A percentile compares a stretch with the other conserved stretches of the same genome.
phyloP scores from a whole-genome alignment of 2,888 invertebrate species.

The Erpobdella octoculata region DNA sequence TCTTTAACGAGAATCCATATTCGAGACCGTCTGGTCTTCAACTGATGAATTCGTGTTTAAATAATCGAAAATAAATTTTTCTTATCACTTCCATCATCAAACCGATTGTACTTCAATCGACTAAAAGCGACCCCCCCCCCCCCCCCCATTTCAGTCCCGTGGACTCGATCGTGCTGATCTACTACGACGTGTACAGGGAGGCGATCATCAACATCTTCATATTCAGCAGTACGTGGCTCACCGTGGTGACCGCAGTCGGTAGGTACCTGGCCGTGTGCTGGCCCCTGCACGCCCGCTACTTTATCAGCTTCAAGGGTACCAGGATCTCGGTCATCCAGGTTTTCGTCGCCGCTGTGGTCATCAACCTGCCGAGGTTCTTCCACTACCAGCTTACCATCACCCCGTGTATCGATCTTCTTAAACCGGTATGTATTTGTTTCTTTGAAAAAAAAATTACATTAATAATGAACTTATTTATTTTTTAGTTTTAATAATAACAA shows the following conservation, averaged over 20 bases:
- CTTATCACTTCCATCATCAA: no score
- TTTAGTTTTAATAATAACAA: no score
- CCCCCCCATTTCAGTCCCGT: slow-evolving; percentile 59
- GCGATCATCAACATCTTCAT: slow-evolving; percentile 47
- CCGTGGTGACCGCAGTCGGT: slow-evolving; percentile 66
- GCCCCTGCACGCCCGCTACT: slow-evolving; percentile 62
- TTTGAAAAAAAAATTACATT: no score
- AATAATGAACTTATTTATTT: no score
- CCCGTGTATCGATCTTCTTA: slow-evolving; percentile 3
- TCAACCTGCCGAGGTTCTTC: slow-evolving; percentile 60
- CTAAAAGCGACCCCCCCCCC: no score
- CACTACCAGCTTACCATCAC: not conserved
- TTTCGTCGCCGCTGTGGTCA: slow-evolving; percentile 61
- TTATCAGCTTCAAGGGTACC: slow-evolving; percentile 58
- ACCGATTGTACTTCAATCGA: no score
- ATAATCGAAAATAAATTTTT: no score
- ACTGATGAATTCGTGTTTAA: no score
- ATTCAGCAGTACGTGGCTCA: slow-evolving; percentile 69
- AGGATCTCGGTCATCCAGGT: slow-evolving; percentile 61
- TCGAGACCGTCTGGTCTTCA: not conserved
- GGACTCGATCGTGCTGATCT: slow-evolving; percentile 40
- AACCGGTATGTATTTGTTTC: no score
- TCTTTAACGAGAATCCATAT: not conserved
- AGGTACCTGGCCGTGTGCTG: slow-evolving; percentile 69
- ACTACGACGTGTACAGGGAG: slow-evolving; percentile 42